Percentiles rank a stretch among this genome's conserved stretches.
phyloP scores from a whole-genome alignment of 2,888 invertebrate genomes.

The Eristalis tenax region DNA sequence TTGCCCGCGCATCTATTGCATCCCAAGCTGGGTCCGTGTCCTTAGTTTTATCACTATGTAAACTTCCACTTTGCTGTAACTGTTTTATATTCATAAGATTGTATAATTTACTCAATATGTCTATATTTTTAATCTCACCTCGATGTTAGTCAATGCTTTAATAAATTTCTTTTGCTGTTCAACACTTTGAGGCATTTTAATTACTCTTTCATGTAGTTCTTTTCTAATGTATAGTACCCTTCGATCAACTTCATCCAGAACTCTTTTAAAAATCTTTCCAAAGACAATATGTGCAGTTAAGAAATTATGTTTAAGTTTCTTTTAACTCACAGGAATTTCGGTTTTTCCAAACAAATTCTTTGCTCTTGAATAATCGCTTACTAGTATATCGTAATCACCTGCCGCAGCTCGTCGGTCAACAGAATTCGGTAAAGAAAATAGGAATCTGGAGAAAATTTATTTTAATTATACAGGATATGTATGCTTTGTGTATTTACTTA shows the following conservation, averaged over 20 bases:
- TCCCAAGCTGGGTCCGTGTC: slow-evolving; percentile 97
- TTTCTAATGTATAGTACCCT: slow-evolving; percentile 91
- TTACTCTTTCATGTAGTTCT: slow-evolving; percentile 90
- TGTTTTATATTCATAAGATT: slow-evolving; percentile 13
- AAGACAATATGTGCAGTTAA: not conserved
- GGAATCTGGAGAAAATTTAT: slow-evolving; percentile 80
- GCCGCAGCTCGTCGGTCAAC: slow-evolving; percentile 96
- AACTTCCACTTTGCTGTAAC: slow-evolving; percentile 78
- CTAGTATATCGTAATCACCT: slow-evolving; percentile 97
- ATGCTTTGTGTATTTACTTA: slow-evolving; percentile 82
- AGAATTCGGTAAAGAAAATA: slow-evolving; percentile 96
- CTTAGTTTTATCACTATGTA: slow-evolving; percentile 78
- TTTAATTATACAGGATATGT: not conserved
- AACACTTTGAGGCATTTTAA: slow-evolving; percentile 94
- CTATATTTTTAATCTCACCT: slow-evolving; percentile 79
- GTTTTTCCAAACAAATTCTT: slow-evolving; percentile 97
- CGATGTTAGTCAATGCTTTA: slow-evolving; percentile 88
- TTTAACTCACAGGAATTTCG: slow-evolving; percentile 87
- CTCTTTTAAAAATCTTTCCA: slow-evolving; percentile 90
- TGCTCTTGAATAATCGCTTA: slow-evolving; percentile 98
- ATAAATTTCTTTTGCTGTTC: slow-evolving; percentile 98
- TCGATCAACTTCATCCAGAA: slow-evolving; percentile 94
- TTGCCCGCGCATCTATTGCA: slow-evolving; percentile 92
- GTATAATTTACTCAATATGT: not conserved
- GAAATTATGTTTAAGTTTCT: too few relatives aligned